Base-by-base conservation (phyloP, 2,797 vertebrate species). In the Hylomyscus alleni region DNA sequence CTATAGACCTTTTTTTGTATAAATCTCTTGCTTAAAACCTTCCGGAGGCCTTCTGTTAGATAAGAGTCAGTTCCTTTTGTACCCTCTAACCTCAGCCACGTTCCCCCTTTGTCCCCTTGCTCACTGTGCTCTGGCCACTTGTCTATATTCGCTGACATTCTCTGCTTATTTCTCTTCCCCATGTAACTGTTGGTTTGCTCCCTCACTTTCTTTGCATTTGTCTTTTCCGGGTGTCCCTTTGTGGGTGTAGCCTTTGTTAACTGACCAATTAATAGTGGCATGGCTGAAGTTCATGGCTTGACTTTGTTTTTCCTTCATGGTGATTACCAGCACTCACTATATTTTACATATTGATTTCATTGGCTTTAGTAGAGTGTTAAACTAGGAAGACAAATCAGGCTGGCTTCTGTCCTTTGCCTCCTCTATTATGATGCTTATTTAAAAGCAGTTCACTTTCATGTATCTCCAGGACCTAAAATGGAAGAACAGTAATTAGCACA, bases 221-320 rank as follows among this genome's bases (percentile, higher is more conserved):
- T 83, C 17, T n/a, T 87, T 87, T 37, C 8, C 50, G 24, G 87
- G n/a, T 50, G 4, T 12, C 1, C 6, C 6, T 60, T 85, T 56
- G 34, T 56, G 26, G 56, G 29, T 56, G 13, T 76, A 76, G 24
- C 1, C 47, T 85, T 91, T 80, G 14, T 69, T 56, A 54, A 87
- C 22, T 1, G 31, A 20, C 29, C 3, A 58, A 24, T 78, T 91
- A 83, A 86, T 75, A 75, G 67, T 8, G 15, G n/a, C n/a, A 67
- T 0, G 76, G 6, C 69, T 62, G 40, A 84, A 93, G 47, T 20
- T 82, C 3, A 6, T 0, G 67, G 67, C 6, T 89, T 52, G 67
- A 56, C 77, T 92, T 90, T 94, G 56, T 17, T 82, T 92, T 50
- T 8, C n/a, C 44, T 93, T 89, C 2, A 34, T 31, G 69, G 37